Conservation (phyloP, 2,888 invertebrate genomes). For the Mactromeris polynyma region DNA sequence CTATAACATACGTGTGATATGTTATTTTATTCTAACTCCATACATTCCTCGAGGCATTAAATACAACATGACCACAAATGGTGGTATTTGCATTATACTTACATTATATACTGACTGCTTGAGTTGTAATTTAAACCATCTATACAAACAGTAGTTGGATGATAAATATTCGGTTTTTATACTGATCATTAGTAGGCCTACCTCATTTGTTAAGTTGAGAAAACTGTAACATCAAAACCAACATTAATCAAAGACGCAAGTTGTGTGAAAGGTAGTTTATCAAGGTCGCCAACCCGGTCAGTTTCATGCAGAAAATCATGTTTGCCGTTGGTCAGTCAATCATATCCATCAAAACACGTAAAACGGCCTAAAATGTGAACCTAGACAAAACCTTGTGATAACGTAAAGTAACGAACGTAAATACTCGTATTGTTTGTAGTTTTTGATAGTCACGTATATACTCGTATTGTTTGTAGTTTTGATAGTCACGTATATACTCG, state of each 20-base stretch:
- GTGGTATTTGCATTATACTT: background rate
- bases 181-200: background rate
- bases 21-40: background rate
- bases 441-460: too few relatives aligned
- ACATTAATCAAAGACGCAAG: background rate
- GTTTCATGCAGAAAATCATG: too few relatives aligned
- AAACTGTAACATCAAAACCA: background rate
- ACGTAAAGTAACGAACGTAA: too few relatives aligned
- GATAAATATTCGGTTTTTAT: background rate
- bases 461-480: too few relatives aligned
- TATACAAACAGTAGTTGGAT: background rate
- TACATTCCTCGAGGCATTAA: background rate
- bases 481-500: too few relatives aligned
- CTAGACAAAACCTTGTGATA: too few relatives aligned
- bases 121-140: background rate
- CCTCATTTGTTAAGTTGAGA: background rate
- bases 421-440: too few relatives aligned
- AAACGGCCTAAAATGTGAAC: too few relatives aligned
- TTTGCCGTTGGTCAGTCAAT: too few relatives aligned
- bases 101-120: background rate
- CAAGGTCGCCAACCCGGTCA: too few relatives aligned
- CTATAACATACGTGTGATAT: background rate
- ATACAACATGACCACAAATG: background rate
- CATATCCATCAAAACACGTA: too few relatives aligned
- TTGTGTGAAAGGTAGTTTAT: too few relatives aligned